These are phyloP conservation scores for Indicator indicator DNA, from an alignment of 2,113 vertebrate species.

Conservation along the genomic window DNA sequence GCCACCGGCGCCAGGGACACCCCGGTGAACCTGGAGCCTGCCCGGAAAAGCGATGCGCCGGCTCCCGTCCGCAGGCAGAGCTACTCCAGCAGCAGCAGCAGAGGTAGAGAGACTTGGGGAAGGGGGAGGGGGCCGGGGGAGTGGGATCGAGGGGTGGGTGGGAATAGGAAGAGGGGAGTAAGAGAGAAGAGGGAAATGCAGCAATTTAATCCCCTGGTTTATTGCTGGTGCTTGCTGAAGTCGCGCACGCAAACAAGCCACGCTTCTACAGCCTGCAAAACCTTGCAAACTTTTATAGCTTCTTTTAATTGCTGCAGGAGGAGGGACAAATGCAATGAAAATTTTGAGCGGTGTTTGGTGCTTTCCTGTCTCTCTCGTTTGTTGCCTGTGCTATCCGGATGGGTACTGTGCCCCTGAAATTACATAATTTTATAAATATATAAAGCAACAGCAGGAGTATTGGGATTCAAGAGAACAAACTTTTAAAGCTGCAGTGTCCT, in stretches of 20 bases:
- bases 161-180: constrained; percentile 50
- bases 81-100: constrained; percentile 89
- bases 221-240: neutral
- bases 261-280: constrained; percentile 61
- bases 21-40: constrained; percentile 89
- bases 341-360: constrained; percentile 2
- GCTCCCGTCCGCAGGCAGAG: constrained; percentile 89
- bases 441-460: constrained; percentile 52
- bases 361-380: neutral
- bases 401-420: constrained; percentile 58
- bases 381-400: constrained; percentile 1
- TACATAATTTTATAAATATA: constrained; percentile 70
- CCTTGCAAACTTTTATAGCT: constrained; percentile 80
- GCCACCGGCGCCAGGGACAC: constrained; percentile 88
- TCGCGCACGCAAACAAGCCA: constrained; percentile 8
- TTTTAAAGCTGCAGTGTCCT: constrained; percentile 79
- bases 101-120: constrained; percentile 78
- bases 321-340: constrained; percentile 33
- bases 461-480: constrained; percentile 74
- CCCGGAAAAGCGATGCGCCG: constrained; percentile 89
- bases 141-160: constrained; percentile 23
- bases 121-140: constrained; percentile 33
- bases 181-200: constrained; percentile 38
- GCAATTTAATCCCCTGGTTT: constrained; percentile 10
- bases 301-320: constrained; percentile 67